Evolutionary conservation across 2,113 vertebrate species (phyloP), one percentile per base, ranked within the genome.

Genomic region (Excalfactoria chinensis): DNA sequence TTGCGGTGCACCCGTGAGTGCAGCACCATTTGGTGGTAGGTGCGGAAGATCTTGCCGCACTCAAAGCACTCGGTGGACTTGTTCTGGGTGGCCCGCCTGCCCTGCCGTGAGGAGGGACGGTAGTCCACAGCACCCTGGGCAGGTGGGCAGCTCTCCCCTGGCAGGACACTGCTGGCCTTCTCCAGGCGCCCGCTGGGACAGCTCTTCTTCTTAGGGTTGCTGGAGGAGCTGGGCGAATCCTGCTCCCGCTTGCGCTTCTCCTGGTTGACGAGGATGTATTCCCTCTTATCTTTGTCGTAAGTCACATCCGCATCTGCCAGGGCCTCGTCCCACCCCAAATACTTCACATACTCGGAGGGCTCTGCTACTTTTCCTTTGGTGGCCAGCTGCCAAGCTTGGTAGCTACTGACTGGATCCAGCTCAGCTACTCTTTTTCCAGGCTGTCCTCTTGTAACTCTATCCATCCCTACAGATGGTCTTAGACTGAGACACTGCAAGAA

Each of bases 21-120:
- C 90, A 99, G 98, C 56, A 98, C 98, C 98, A 99, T 98, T 98
- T 99, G 99, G 93, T 99, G 98, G 41, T 98, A 99, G n/a, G 98
- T 99, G 96, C 99, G 98, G 89, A 99, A 99, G 94, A 98, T 97
- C 97, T 99, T 99, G 40, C 99, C 99, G 1, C 99, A 99, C 96
- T 99, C 99, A 0, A 99, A 99, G 96, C 99, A 99, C 96, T 99
- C 98, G 0, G 98, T 98, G 58, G 98, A 98, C 95, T 99, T 99
- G 96, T 98, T 98, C 76, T 98, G 98, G 3, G 98, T 19, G 0
- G 97, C 68, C 20, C 98, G 96, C 7, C 98, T 97, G 84, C 97
- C 98, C 93, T 98, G 98, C 26, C 98, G 98, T 0, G 98, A 97
- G 1, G 98, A 96, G 1, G 98, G 98, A 59, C 98, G 97, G 87